Base-by-base conservation (phyloP, 2,113 vertebrate genomes). In the Patagioenas fasciata region DNA sequence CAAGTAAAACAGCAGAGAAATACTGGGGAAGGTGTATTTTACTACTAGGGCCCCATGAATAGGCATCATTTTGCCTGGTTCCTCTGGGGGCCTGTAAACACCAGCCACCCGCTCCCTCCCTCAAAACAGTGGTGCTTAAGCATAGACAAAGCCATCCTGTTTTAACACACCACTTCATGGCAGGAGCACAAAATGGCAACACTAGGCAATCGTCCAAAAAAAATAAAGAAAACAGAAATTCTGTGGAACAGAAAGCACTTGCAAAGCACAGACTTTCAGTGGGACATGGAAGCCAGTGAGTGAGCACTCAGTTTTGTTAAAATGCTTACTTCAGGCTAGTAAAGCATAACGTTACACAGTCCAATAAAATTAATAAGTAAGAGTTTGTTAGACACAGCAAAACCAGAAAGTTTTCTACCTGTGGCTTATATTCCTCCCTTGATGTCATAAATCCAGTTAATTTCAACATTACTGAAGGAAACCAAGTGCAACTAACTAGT, bases 61-160 rank as follows among this genome's bases (percentile, higher is more conserved):
- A 21, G 44, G n/a, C 26, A 77, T 31, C 44, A 24, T 89, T 95
- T 66, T 87, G 44, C n/a, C 58, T 25, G 17, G 25, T 16, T 77
- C 31, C 81, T 78, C 31, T 3, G 0, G 70, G 31, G 38, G 18
- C 78, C 70, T 78, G 21, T 28, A 42, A 94, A 28, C 44, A 72
- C 6, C 73, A 89, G 73, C 4, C 47, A 72, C 60, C 28, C 1
- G 0, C 61, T 75, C 25, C 62, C 31, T 8, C 18, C 7, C 16
- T 12, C 19, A 29, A 71, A 82, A 36, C 0, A 0, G 38, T 9
- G 0, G 31, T 2, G 7, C 34, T 66, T 69, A 32, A 72, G 71
- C 62, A 61, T 0, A 1, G 62, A 95, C 96, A 96, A 95, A 95
- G 87, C 40, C 74, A 36, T 14, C 50, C 94, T 97, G 84, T 96